Percentiles rank a stretch among this genome's conserved stretches.
phyloP scores from a whole-genome alignment of 2,888 invertebrate genomes.

The Syrista parreyssii region DNA sequence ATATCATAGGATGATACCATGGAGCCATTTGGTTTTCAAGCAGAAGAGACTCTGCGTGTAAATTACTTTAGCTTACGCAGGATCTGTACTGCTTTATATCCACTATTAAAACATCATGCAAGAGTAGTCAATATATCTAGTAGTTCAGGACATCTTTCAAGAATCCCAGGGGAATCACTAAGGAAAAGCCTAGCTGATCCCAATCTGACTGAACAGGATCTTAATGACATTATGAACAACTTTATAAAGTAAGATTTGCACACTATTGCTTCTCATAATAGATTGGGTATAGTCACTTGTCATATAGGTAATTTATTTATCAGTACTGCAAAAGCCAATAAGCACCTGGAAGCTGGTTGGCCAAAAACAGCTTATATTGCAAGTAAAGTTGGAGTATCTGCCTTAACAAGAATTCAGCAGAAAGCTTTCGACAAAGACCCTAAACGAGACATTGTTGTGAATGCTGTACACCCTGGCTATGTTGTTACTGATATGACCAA shows the following conservation, averaged over 20 bases:
- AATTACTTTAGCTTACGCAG: constrained; percentile 78
- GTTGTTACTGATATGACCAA: constrained; percentile 83
- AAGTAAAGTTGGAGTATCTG: constrained; percentile 81
- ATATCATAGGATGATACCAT: constrained; percentile 65
- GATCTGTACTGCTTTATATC: constrained; percentile 77
- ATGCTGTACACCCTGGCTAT: constrained; percentile 81
- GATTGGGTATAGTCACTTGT: background rate
- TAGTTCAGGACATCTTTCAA: constrained; percentile 72
- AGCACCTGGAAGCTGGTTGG: constrained; percentile 69
- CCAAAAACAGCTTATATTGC: constrained; percentile 75
- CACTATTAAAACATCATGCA: constrained; percentile 76
- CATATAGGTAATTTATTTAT: background rate
- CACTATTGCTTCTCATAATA: background rate
- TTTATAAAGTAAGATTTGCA: constrained; percentile 72
- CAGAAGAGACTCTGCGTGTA: constrained; percentile 75
- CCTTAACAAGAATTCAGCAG: constrained; percentile 77
- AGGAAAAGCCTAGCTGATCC: constrained; percentile 70
- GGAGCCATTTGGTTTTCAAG: constrained; percentile 76
- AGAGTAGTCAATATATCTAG: constrained; percentile 84
- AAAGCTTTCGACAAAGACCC: constrained; percentile 67
- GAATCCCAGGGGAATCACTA: constrained; percentile 72
- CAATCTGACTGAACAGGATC: constrained; percentile 71
- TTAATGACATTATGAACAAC: constrained; percentile 74
- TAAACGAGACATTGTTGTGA: constrained; percentile 73
- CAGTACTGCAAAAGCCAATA: constrained; percentile 37